Percentiles rank a stretch among this genome's conserved stretches.
phyloP scores from a whole-genome alignment of 2,113 vertebrate genomes.

The Nothoprocta perdicaria region DNA sequence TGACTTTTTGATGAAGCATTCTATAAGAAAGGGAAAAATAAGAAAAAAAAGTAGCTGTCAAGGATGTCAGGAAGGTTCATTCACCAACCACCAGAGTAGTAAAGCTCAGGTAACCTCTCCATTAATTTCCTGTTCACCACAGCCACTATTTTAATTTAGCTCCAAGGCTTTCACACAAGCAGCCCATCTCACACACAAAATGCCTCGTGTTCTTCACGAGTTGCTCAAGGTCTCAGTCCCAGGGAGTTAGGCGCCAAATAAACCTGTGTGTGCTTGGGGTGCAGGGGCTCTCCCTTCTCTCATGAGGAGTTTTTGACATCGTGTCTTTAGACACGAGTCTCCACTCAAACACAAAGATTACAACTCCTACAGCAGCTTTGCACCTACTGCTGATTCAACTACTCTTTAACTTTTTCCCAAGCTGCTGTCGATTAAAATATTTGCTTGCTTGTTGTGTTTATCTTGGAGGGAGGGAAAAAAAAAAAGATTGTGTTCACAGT shows the following conservation, averaged over 20 bases:
- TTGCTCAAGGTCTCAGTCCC: not conserved
- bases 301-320: not conserved
- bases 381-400: not conserved
- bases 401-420: not conserved
- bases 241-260: not conserved
- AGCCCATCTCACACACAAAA: not conserved
- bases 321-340: not conserved
- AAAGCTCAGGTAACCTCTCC: rapidly evolving
- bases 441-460: not conserved
- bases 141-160: not conserved
- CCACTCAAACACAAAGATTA: not conserved
- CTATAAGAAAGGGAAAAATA: not conserved
- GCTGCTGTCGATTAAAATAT: not conserved
- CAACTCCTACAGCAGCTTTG: not conserved
- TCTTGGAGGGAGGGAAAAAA: not conserved
- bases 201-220: not conserved
- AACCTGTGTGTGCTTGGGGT: not conserved
- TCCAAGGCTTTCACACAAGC: rapidly evolving
- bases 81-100: not conserved
- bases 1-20: not conserved
- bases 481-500: not conserved
- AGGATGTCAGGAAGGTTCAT: not conserved
- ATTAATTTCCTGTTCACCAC: not conserved
- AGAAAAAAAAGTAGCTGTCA: too few species aligned
- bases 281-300: not conserved